Evolutionary conservation across 2,113 vertebrate genomes (phyloP), one percentile per base, ranked within the genome.

Genomic region (Neoarius graeffei): DNA sequence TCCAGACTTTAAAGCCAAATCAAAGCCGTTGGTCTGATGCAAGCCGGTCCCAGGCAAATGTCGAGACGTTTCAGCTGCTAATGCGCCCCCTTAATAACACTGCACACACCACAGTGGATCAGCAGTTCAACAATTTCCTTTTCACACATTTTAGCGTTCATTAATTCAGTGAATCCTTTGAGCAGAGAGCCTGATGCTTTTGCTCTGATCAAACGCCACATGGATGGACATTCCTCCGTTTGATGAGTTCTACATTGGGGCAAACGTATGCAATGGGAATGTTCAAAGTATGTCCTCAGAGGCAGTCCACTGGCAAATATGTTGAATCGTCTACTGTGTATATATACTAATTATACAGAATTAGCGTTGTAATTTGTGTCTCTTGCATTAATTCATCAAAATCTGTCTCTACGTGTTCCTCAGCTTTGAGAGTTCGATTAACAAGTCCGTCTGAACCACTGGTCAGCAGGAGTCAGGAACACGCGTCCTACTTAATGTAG

Each of bases 271-370:
- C 56, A 62, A 60, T 87, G 52, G 73, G 35, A 87, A 71, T 83
- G 80, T 74, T 83, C 5, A 42, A 86, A 67, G 5, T 86, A 66
- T 50, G 56, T 87, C 64, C 52, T n/a, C 64, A 59, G 15, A 48
- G 79, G 54, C 64, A 50, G 86, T 50, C 23, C 66, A 74, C 56
- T 87, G 27, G 30, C 25, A 74, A 52, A 59, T 35, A 74, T 83
- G 54, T 82, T 50, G 9, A 87, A 71, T 87, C 67, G 52, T 62
- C 56, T 71, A 81, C 66, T 87, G 80, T 83, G 20, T 87, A 59
- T 80, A 56, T 69, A 56, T 54, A 79, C 50, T 80, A 80, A 56
- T 42, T 67, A 86, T 67, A 48, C 74, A 67, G 60, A 56, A 35
- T 86, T 86, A 17, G 54, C 69, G 62, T 85, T 35, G 27, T 73